Evolutionary conservation across 2,888 invertebrate genomes (phyloP).

Genomic region (Leptopilina myrica): DNA sequence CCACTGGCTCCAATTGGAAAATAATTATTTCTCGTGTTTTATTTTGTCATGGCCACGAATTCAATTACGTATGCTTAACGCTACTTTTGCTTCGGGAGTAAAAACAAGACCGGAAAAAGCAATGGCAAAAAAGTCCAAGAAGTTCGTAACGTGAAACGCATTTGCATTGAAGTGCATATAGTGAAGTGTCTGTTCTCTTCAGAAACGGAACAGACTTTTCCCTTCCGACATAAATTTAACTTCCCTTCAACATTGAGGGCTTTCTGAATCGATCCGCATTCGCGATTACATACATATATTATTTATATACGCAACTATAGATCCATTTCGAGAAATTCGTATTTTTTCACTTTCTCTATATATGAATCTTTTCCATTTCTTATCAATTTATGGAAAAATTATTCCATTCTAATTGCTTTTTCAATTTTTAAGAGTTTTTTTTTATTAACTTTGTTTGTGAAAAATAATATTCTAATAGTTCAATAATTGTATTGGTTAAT

Average conservation of each 20-base stretch:
- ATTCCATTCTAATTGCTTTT: too few relatives aligned
- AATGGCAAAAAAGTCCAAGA: constrained; percentile 60
- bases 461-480: too few relatives aligned
- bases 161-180: constrained; percentile 53
- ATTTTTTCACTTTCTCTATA: background rate
- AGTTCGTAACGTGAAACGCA: constrained; percentile 42
- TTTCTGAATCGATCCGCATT: background rate
- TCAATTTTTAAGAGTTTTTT: too few relatives aligned
- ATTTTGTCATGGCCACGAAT: background rate
- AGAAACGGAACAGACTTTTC: constrained; percentile 24
- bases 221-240: constrained; percentile 1
- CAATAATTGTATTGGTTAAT: too few relatives aligned
- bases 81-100: constrained; percentile 2
- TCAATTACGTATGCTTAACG: constrained; percentile 24
- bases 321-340: background rate
- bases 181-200: constrained; percentile 58
- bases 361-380: too few relatives aligned
- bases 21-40: background rate
- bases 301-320: too few relatives aligned
- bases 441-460: too few relatives aligned
- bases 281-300: background rate
- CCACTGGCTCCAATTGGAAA: too few relatives aligned
- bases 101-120: constrained; percentile 70
- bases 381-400: too few relatives aligned
- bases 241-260: background rate